Evolutionary conservation across 2,113 vertebrate species (phyloP).

Genomic region (Oreocharis arfaki): DNA sequence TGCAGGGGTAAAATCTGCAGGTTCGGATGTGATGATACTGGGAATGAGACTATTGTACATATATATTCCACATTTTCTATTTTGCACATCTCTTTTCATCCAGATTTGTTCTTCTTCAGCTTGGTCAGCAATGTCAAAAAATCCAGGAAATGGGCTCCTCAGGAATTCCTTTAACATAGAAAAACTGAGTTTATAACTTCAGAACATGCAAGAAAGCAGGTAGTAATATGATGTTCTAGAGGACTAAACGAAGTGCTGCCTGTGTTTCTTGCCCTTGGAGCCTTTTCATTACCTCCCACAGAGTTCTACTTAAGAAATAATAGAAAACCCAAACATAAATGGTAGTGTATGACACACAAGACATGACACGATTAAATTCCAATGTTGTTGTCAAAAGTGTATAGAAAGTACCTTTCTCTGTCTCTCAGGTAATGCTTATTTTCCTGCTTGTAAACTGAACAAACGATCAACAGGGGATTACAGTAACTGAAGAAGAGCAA

Average conservation of each 20-base stretch:
- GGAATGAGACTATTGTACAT: rapidly evolving
- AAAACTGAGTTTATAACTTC: background rate
- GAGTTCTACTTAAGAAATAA: background rate
- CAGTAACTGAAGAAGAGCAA: background rate
- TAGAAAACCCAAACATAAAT: background rate
- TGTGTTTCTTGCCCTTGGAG: background rate
- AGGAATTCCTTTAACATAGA: background rate
- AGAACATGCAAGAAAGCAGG: background rate
- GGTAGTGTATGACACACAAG: background rate
- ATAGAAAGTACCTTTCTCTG: background rate
- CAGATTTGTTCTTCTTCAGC: background rate
- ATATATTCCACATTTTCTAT: background rate
- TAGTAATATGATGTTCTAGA: background rate
- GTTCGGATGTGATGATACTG: background rate
- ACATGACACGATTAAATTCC: background rate
- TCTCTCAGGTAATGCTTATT: background rate
- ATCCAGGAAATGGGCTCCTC: background rate
- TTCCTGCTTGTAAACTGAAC: background rate
- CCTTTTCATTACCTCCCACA: background rate
- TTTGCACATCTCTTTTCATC: background rate
- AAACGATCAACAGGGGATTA: background rate
- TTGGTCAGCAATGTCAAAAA: background rate
- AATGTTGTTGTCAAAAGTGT: background rate
- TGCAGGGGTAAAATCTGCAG: background rate
- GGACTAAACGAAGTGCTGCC: background rate